A percentile compares a stretch with the other conserved stretches of the same genome.
phyloP scores from a whole-genome alignment of 2,797 vertebrate species.

The Spinus olivaceus region DNA sequence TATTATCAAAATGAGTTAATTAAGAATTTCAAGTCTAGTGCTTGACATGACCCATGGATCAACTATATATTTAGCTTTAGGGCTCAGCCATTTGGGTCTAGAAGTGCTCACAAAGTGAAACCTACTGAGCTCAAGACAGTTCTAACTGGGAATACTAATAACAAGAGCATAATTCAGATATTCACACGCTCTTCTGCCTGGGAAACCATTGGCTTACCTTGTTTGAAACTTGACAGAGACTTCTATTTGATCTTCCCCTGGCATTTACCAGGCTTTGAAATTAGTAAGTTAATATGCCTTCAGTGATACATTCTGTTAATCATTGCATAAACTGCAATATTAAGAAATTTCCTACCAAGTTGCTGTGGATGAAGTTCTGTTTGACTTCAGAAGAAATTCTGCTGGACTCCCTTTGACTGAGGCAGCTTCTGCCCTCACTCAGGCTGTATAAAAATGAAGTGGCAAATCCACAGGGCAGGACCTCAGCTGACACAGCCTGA shows the following conservation, averaged over 20 bases:
- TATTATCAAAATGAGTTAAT: slow-evolving; percentile 44
- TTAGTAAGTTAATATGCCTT: neutral
- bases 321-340: neutral
- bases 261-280: neutral
- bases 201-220: neutral
- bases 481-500: neutral
- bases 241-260: neutral
- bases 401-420: neutral
- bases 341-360: neutral
- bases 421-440: neutral
- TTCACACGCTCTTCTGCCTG: neutral
- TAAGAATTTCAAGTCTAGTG: slow-evolving; percentile 12
- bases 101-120: neutral
- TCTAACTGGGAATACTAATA: neutral
- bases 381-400: neutral
- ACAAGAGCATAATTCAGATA: neutral
- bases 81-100: neutral
- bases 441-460: neutral
- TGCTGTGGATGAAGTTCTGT: neutral
- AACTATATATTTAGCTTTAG: slow-evolving; percentile 3
- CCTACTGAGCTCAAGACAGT: neutral
- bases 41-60: neutral
- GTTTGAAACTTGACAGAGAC: neutral
- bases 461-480: neutral
- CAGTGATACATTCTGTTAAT: neutral